These are phyloP conservation scores for Phalloptychus januarius DNA, from an alignment of 2,797 vertebrate genomes.

Conservation along the genomic window DNA sequence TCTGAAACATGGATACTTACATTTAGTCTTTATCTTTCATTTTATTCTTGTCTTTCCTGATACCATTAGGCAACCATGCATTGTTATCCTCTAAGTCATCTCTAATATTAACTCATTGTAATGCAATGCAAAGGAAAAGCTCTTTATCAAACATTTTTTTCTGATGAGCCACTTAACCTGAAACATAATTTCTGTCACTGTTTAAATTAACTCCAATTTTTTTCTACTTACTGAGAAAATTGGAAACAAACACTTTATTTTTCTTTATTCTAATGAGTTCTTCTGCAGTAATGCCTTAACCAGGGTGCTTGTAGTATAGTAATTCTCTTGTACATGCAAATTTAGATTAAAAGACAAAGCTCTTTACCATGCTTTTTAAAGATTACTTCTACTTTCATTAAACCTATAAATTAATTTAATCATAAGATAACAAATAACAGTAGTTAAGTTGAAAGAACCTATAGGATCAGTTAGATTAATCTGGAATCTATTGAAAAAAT, in stretches of 20 bases:
- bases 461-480: no score
- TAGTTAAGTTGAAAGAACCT: no score
- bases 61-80: neutral
- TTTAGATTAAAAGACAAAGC: neutral
- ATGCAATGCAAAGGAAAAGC: no score
- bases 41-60: constrained; percentile 10
- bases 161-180: neutral
- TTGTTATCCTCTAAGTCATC: neutral
- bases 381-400: neutral
- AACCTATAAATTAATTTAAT: neutral
- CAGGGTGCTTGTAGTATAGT: neutral
- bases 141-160: neutral
- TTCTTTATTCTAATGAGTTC: neutral
- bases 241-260: neutral
- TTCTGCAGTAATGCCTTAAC: neutral
- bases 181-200: neutral
- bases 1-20: neutral
- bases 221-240: neutral
- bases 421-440: no score
- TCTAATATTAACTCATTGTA: neutral
- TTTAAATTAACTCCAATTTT: neutral
- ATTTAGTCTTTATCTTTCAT: neutral
- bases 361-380: neutral
- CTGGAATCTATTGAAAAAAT: no score
- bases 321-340: neutral